A percentile compares a stretch with the other conserved stretches of the same genome.
These are phyloP conservation scores for Syngnathus floridae DNA, from an alignment of 2,113 vertebrate genomes.

Conservation along the genomic window DNA sequence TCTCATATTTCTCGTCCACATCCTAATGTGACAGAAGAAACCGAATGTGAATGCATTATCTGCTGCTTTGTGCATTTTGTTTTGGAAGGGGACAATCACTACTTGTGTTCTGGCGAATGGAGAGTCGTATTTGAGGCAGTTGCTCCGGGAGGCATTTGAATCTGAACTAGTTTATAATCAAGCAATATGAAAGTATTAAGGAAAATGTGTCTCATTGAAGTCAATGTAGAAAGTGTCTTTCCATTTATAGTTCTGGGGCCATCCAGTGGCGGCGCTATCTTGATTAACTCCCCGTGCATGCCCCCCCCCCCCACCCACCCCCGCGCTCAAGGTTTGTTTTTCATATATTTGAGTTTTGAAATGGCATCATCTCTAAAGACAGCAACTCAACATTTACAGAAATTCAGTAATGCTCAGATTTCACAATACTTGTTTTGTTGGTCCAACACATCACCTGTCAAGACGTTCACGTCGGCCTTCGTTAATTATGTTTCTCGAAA, in stretches of 20 bases:
- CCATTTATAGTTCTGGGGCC: background rate
- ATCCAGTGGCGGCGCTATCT: background rate
- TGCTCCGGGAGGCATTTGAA: constrained; percentile 20
- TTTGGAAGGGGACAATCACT: constrained; percentile 25
- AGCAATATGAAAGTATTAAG: constrained; percentile 9
- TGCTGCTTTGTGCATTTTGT: constrained; percentile 40
- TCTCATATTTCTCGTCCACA: constrained; percentile 15
- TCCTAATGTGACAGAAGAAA: constrained; percentile 40
- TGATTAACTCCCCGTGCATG: background rate
- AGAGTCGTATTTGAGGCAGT: constrained; percentile 43
- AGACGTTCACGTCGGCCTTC: background rate
- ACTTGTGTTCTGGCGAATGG: constrained; percentile 22
- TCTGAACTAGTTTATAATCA: constrained; percentile 7
- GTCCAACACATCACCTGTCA: background rate
- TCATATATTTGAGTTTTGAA: background rate
- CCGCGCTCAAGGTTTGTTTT: background rate
- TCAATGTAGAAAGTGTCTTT: background rate
- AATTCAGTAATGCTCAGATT: background rate
- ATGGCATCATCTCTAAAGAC: background rate
- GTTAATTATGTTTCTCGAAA: constrained; percentile 15
- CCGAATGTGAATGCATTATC: constrained; percentile 27
- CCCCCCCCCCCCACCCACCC: too few species aligned
- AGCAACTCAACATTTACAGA: background rate
- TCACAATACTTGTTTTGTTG: background rate
- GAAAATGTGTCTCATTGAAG: background rate